These are phyloP conservation scores for Eulithis testata DNA, from an alignment of 2,888 invertebrate genomes.

Conservation along the genomic window DNA sequence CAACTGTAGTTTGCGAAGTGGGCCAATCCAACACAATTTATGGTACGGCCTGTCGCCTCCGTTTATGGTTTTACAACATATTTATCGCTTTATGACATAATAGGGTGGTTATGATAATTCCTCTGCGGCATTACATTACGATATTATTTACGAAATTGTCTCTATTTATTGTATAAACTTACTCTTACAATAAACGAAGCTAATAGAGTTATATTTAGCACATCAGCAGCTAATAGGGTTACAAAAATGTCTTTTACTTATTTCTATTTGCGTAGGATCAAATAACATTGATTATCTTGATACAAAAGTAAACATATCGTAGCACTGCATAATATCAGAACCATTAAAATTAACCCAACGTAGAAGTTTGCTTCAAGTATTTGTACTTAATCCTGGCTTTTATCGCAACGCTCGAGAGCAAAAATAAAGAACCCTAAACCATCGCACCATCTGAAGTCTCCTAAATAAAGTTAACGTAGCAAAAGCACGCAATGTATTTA, in stretches of 20 bases:
- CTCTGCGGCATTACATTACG: slow-evolving; percentile 44
- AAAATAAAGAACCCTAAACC: slow-evolving; percentile 5
- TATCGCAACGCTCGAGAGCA: not conserved
- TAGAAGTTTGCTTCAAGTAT: slow-evolving; percentile 57
- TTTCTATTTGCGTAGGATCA: too few species aligned
- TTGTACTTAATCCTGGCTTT: slow-evolving; percentile 34
- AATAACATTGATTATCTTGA: not conserved
- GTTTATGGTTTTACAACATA: slow-evolving; percentile 82
- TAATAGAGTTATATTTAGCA: too few species aligned
- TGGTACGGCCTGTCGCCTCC: slow-evolving; percentile 69
- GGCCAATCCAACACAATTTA: slow-evolving; percentile 76
- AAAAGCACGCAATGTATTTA: slow-evolving; percentile 41
- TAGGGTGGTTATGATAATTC: slow-evolving; percentile 71
- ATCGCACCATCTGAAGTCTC: slow-evolving; percentile 29
- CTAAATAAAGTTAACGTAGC: fast-evolving
- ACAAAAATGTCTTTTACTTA: too few species aligned
- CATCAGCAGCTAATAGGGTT: too few species aligned
- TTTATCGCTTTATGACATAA: slow-evolving; percentile 79
- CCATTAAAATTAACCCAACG: slow-evolving; percentile 61
- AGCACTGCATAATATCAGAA: slow-evolving; percentile 50
- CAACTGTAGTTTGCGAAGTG: slow-evolving; percentile 68
- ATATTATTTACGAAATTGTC: slow-evolving; percentile 49
- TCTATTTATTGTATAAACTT: slow-evolving; percentile 12
- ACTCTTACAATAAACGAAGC: not conserved
- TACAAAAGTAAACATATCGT: slow-evolving; percentile 16